phyloP scores from a whole-genome alignment of 2,797 vertebrate genomes.

The Gymnopithys bicolor region DNA sequence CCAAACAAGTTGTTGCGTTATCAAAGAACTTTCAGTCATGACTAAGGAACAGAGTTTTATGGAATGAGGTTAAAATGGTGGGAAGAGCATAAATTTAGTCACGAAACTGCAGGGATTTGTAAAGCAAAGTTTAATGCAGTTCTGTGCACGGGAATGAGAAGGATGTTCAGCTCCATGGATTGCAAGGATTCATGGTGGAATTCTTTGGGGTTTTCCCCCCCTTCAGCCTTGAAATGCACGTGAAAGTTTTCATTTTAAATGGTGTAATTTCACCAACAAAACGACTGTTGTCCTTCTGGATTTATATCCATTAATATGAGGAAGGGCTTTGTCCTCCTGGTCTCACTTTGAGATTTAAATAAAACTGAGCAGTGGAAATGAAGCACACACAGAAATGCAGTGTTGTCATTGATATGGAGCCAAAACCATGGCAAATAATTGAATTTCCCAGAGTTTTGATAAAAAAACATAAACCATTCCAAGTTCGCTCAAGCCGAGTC shows the following conservation, averaged over 20 bases:
- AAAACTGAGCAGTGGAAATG: not conserved
- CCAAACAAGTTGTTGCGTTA: not conserved
- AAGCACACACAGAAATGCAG: not conserved
- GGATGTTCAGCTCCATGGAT: not conserved
- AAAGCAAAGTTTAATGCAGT: not conserved
- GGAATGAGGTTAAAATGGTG: not conserved
- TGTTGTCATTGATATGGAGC: not conserved
- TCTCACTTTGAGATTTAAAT: not conserved
- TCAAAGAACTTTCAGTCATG: not conserved
- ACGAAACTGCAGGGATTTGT: not conserved
- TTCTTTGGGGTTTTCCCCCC: rapidly evolving
- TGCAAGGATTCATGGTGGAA: not conserved
- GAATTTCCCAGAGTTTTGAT: constrained; percentile 38
- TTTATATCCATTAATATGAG: not conserved
- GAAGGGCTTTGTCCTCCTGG: not conserved
- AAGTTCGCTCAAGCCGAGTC: not conserved
- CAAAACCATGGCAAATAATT: constrained; percentile 36
- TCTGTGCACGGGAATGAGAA: not conserved
- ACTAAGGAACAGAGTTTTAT: not conserved
- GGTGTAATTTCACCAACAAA: not conserved
- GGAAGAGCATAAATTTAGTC: not conserved
- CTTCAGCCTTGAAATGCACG: not conserved
- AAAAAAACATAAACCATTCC: not conserved
- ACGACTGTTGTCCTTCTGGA: not conserved
- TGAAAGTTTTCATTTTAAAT: not conserved